phyloP scores from a whole-genome alignment of 2,113 vertebrate species.

The human region DNA sequence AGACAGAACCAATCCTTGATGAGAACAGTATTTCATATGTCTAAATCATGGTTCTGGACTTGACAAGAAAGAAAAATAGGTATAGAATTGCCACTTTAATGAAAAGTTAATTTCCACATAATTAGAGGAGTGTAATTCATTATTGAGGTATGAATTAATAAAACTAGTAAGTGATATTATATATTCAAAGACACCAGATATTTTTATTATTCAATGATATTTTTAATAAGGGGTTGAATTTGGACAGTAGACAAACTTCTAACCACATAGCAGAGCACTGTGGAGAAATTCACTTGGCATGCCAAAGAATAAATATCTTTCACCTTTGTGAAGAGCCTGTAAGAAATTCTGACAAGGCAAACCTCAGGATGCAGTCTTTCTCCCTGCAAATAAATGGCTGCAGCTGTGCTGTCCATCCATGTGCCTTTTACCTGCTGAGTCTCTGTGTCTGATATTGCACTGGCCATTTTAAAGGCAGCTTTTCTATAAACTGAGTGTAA shows the following conservation, averaged over 20 bases:
- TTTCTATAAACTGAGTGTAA: neutral
- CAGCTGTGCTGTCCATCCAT: neutral
- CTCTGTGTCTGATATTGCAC: neutral
- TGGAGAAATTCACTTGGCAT: neutral
- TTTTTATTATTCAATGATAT: neutral
- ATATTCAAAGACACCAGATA: neutral
- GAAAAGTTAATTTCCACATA: neutral
- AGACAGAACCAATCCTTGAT: neutral
- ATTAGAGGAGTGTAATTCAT: neutral
- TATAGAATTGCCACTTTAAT: neutral
- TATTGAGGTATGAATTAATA: neutral
- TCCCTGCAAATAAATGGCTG: neutral
- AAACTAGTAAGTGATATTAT: neutral
- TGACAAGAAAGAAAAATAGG: neutral
- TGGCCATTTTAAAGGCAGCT: neutral
- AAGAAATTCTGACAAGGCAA: neutral
- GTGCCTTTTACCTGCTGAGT: neutral
- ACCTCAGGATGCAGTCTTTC: constrained; percentile 1
- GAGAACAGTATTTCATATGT: neutral
- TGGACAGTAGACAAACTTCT: neutral
- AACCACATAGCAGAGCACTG: neutral
- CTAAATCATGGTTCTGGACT: neutral
- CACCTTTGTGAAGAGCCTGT: neutral
- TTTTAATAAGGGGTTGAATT: neutral
- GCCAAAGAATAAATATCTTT: neutral